These are phyloP conservation scores for Simalia tracyae DNA, from an alignment of 2,797 vertebrate species.

Conservation along the genomic window DNA sequence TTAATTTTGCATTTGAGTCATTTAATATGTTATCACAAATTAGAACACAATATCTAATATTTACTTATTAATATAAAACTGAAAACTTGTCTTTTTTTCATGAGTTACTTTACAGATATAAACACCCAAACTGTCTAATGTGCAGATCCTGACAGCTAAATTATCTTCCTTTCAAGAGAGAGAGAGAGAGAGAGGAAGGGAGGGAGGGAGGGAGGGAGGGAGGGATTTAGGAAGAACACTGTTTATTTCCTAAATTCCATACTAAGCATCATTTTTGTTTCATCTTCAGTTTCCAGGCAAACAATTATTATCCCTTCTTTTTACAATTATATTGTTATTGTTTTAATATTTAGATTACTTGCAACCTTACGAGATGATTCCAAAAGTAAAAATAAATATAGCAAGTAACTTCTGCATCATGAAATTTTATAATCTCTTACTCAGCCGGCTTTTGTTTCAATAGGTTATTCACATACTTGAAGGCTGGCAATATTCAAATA, in stretches of 20 bases:
- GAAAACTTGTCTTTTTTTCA: not conserved
- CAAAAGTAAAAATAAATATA: not conserved
- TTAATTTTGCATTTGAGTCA: not conserved
- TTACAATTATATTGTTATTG: not conserved
- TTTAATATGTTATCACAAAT: not conserved
- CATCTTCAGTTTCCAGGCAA: slow-evolving; percentile 21
- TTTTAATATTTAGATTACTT: not conserved
- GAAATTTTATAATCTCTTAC: slow-evolving; percentile 28
- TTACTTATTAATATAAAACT: not conserved
- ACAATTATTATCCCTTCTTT: slow-evolving; percentile 22
- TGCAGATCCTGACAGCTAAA: not conserved
- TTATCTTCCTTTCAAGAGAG: not conserved
- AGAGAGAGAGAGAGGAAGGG: no score
- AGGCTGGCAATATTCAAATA: slow-evolving; percentile 56
- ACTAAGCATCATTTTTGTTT: slow-evolving; percentile 30
- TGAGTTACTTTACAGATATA: not conserved
- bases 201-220: not conserved
- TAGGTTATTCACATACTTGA: slow-evolving; percentile 54
- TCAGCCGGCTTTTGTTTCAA: slow-evolving; percentile 40
- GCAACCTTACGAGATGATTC: not conserved
- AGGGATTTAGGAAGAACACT: not conserved
- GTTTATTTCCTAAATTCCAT: not conserved
- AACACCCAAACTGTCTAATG: not conserved
- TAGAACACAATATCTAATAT: not conserved
- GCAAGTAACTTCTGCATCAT: not conserved